These are phyloP conservation scores for silkworm (Bombyx mori) DNA, from an alignment of 1,140 invertebrate genomes.

Conservation along the genomic window DNA sequence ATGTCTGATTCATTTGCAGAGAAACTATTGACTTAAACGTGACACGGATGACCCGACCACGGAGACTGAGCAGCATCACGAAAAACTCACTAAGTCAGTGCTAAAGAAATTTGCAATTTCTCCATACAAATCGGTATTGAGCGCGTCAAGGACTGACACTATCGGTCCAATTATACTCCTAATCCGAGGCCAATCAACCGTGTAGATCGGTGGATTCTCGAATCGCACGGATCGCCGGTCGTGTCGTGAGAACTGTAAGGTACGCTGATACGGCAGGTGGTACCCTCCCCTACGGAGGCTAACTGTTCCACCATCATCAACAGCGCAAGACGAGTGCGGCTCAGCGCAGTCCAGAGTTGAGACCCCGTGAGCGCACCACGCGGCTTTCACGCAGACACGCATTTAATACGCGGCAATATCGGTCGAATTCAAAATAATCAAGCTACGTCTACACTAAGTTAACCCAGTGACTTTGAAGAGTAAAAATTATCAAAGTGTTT, in stretches of 20 bases:
- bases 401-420: neutral
- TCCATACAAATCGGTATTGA: conserved; percentile 47
- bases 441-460: no score
- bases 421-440: no score
- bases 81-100: conserved; percentile 43
- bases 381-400: conserved; percentile 21
- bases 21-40: conserved; percentile 38
- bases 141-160: conserved; percentile 30
- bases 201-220: conserved; percentile 61
- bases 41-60: conserved; percentile 43
- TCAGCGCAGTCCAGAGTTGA: conserved; percentile 45
- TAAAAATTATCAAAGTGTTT: conserved; percentile 6
- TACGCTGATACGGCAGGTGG: conserved; percentile 40
- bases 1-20: conserved; percentile 20
- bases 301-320: conserved; percentile 50
- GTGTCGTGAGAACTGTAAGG: conserved; percentile 59
- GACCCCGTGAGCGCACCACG: conserved; percentile 45
- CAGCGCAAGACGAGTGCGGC: conserved; percentile 32
- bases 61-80: conserved; percentile 10
- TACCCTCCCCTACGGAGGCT: conserved; percentile 46
- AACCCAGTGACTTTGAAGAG: no score
- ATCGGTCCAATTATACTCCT: conserved; percentile 40
- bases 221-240: conserved; percentile 42
- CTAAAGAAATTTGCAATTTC: conserved; percentile 30
- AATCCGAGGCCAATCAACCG: conserved; percentile 62